These are phyloP conservation scores for Pangasius krempfi DNA, from an alignment of 2,797 vertebrate genomes.

Conservation along the genomic window DNA sequence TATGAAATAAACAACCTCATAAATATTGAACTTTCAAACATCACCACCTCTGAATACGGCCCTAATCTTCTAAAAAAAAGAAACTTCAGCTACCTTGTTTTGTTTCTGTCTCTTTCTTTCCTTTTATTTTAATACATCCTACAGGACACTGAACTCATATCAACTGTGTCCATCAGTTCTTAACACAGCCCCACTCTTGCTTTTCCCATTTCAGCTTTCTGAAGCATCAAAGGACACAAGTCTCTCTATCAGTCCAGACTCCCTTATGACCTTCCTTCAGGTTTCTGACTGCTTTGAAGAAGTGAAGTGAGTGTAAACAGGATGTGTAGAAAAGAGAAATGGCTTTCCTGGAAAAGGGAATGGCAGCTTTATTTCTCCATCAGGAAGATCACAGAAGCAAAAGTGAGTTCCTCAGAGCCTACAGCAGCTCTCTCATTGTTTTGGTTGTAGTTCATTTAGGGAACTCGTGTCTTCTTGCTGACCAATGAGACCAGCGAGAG, in stretches of 20 bases:
- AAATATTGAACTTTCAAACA: too few relatives aligned
- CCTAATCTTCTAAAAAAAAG: background rate
- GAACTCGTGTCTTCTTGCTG: background rate
- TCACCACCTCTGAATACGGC: background rate
- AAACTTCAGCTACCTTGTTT: background rate
- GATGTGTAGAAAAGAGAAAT: background rate
- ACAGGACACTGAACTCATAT: background rate
- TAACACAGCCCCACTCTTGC: too few relatives aligned
- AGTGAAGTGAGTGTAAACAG: background rate
- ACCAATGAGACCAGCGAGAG: background rate
- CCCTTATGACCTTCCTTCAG: background rate
- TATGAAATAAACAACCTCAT: too few relatives aligned
- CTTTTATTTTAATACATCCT: background rate
- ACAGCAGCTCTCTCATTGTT: background rate
- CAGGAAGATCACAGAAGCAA: background rate
- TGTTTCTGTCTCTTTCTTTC: background rate
- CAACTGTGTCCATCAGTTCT: background rate
- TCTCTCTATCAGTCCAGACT: background rate
- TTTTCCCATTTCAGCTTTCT: background rate
- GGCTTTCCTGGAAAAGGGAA: background rate
- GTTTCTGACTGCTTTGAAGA: background rate
- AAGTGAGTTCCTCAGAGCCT: background rate
- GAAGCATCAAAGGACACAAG: background rate
- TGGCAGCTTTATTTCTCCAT: conserved; percentile 23
- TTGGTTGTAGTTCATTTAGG: background rate